These are phyloP conservation scores for Miltochrista miniata DNA, from an alignment of 2,888 invertebrate species.

Conservation along the genomic window DNA sequence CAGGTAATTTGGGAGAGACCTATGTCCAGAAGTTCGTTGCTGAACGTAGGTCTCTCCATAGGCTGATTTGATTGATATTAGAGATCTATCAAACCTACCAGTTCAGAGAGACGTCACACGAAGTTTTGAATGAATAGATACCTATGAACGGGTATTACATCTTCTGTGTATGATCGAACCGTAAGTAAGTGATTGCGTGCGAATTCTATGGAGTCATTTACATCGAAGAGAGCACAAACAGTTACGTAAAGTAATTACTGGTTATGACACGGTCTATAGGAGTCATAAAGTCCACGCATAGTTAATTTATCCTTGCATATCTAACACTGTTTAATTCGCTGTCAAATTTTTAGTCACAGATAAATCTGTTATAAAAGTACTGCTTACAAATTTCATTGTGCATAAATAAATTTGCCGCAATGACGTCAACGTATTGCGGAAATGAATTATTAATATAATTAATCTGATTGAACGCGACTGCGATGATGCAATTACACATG, in stretches of 20 bases:
- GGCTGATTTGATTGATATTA: no score
- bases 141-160: conserved; percentile 23
- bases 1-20: no score
- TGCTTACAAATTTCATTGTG: neutral
- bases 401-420: conserved; percentile 1
- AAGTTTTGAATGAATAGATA: conserved; percentile 44
- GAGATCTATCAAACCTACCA: conserved; percentile 32
- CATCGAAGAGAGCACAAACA: conserved; percentile 14
- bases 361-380: neutral
- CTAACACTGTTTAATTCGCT: conserved; percentile 1
- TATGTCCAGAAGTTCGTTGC: no score
- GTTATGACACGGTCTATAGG: conserved; percentile 27
- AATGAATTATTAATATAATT: conserved; percentile 11
- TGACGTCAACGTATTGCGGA: conserved; percentile 1
- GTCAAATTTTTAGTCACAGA: conserved; percentile 4
- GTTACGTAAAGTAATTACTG: conserved; percentile 39
- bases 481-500: conserved; percentile 14
- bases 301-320: conserved; percentile 8
- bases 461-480: conserved; percentile 11
- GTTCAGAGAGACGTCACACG: conserved; percentile 34
- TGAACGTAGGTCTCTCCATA: no score
- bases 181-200: conserved; percentile 29
- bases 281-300: conserved; percentile 20
- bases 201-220: conserved; percentile 16
- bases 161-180: conserved; percentile 30